Conservation (phyloP, 2,113 vertebrate genomes). For the Urocolius indicus region DNA sequence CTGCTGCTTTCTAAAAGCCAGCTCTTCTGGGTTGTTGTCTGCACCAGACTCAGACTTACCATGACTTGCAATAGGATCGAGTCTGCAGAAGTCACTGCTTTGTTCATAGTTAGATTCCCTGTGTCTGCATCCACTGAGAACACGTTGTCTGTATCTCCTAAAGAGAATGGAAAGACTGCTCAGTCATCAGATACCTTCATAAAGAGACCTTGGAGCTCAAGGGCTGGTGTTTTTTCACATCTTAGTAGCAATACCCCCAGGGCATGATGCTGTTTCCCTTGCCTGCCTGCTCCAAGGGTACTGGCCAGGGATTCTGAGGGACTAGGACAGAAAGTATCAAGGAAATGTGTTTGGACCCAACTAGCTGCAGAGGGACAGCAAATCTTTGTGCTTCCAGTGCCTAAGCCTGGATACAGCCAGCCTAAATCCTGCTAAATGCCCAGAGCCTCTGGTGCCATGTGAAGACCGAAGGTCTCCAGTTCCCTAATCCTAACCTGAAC, state of each 20-base stretch:
- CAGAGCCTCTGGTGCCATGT: not conserved
- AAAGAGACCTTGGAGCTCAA: not conserved
- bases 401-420: not conserved
- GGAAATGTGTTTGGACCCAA: not conserved
- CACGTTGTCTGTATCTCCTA: conserved; percentile 80
- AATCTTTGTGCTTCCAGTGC: not conserved
- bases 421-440: not conserved
- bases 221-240: not conserved
- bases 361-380: not conserved
- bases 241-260: not conserved
- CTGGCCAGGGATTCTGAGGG: not conserved
- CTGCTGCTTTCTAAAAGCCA: not conserved
- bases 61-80: conserved; percentile 80
- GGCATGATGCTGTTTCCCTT: not conserved
- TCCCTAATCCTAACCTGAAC: not conserved
- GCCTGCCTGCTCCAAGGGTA: not conserved
- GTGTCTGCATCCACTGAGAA: conserved; percentile 80
- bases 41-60: conserved; percentile 71
- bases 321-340: not conserved
- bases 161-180: not conserved
- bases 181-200: not conserved
- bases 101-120: conserved; percentile 87
- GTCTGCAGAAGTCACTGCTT: conserved; percentile 74
- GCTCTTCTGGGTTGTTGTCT: not conserved
- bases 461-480: not conserved